Conservation (phyloP, 2,113 vertebrate genomes). For the Hipposideros armiger region DNA sequence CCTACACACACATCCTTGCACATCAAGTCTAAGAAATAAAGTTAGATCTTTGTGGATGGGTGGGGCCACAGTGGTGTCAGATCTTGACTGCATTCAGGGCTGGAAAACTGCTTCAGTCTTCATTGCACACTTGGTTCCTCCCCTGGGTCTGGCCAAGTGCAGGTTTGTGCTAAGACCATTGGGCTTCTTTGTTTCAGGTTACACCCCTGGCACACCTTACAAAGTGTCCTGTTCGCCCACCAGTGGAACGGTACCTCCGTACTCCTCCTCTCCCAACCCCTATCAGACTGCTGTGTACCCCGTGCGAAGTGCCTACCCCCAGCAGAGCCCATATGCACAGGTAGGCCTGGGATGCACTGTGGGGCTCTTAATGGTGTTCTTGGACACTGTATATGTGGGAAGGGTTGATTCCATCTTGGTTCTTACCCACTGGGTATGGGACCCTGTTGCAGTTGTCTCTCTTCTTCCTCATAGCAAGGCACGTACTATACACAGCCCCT, state of each 20-base stretch:
- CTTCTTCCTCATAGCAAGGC: constrained; percentile 92
- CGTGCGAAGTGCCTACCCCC: constrained; percentile 97
- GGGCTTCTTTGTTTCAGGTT: constrained; percentile 89
- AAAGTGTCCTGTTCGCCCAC: constrained; percentile 99
- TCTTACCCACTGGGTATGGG: neutral
- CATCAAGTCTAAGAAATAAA: neutral
- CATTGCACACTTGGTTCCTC: neutral
- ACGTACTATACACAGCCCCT: constrained; percentile 98
- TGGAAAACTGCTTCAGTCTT: accelerated
- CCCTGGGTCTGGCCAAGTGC: neutral
- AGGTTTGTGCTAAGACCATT: neutral
- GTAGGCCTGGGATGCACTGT: constrained; percentile 80
- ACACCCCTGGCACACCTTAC: constrained; percentile 96
- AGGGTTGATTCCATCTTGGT: neutral
- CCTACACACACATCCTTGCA: no score
- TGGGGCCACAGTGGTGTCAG: neutral
- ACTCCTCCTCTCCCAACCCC: constrained; percentile 95
- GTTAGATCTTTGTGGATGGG: neutral
- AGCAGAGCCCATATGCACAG: constrained; percentile 98
- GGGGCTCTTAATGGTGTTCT: no score
- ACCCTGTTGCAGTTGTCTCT: constrained; percentile 12
- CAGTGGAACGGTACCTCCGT: constrained; percentile 95
- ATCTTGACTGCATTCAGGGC: no score
- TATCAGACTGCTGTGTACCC: constrained; percentile 96
- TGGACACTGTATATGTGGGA: neutral